Conservation (phyloP, 2,113 vertebrate genomes). For the Loxodonta africana region DNA sequence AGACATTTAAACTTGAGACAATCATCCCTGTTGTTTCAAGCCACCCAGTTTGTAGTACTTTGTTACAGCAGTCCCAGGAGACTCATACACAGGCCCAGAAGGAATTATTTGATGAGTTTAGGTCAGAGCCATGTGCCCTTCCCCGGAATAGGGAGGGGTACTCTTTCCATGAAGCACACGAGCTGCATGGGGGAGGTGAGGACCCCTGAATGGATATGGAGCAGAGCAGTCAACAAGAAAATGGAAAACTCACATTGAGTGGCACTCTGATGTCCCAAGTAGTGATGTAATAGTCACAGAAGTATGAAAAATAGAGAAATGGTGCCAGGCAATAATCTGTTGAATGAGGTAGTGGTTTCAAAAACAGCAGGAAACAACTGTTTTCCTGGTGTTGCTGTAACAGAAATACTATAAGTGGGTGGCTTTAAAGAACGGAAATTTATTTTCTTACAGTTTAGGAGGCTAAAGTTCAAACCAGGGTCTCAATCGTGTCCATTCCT, state of each 20-base stretch:
- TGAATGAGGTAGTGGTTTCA: not conserved
- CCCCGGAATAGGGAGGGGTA: not conserved
- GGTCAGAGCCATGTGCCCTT: not conserved
- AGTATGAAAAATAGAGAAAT: not conserved
- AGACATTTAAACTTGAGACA: not conserved
- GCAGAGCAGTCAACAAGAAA: not conserved
- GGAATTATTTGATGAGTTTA: not conserved
- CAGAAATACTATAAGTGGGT: not conserved
- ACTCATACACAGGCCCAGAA: not conserved
- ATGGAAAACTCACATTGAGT: fast-evolving
- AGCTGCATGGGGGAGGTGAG: not conserved
- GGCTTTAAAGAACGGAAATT: not conserved
- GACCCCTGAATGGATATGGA: not conserved
- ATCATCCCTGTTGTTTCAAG: not conserved
- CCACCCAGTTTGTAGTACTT: not conserved
- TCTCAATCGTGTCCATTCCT: not conserved
- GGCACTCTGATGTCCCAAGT: fast-evolving
- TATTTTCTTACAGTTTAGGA: not conserved
- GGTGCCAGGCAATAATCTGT: not conserved
- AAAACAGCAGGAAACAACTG: not conserved
- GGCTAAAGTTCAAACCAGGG: not conserved
- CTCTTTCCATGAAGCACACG: not conserved
- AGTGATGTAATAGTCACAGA: fast-evolving
- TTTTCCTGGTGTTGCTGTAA: not conserved
- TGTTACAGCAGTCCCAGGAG: not conserved